Conservation (phyloP, 1,140 invertebrate genomes). For the Drosophila punjabiensis region DNA sequence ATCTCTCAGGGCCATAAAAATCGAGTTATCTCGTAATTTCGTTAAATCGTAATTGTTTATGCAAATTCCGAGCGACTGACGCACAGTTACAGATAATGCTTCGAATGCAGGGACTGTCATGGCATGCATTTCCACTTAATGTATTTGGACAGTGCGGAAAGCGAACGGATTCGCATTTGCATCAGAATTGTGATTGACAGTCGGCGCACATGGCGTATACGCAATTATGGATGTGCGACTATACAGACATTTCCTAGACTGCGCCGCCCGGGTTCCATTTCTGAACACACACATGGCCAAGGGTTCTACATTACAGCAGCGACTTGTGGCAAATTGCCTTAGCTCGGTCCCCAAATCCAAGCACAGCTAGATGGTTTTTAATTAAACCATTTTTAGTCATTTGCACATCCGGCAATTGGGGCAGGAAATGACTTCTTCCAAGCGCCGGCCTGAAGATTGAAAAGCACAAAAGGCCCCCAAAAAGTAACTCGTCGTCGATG, state of each 20-base stretch:
- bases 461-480: conserved; percentile 22
- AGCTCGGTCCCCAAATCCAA: conserved; percentile 29
- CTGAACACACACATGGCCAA: conserved; percentile 1
- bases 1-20: conserved; percentile 44
- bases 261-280: conserved; percentile 13
- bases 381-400: conserved; percentile 78
- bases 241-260: conserved; percentile 65
- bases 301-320: conserved; percentile 16
- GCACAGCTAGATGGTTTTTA: conserved; percentile 49
- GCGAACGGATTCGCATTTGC: conserved; percentile 57
- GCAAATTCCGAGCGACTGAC: conserved; percentile 48
- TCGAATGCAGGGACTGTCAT: conserved; percentile 31
- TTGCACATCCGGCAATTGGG: conserved; percentile 73
- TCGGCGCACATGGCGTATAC: conserved; percentile 76
- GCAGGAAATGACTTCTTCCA: conserved; percentile 65
- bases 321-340: conserved; percentile 7
- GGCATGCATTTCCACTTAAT: conserved; percentile 48
- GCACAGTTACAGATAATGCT: conserved; percentile 40
- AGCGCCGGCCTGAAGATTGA: conserved; percentile 42
- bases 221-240: conserved; percentile 71
- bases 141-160: conserved; percentile 47
- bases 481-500: conserved; percentile 32
- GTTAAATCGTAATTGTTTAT: conserved; percentile 56
- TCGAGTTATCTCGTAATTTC: conserved; percentile 49
- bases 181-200: conserved; percentile 72